Conservation (phyloP, 1,140 invertebrate species). For the Paramacrobiotus metropolitanus region DNA sequence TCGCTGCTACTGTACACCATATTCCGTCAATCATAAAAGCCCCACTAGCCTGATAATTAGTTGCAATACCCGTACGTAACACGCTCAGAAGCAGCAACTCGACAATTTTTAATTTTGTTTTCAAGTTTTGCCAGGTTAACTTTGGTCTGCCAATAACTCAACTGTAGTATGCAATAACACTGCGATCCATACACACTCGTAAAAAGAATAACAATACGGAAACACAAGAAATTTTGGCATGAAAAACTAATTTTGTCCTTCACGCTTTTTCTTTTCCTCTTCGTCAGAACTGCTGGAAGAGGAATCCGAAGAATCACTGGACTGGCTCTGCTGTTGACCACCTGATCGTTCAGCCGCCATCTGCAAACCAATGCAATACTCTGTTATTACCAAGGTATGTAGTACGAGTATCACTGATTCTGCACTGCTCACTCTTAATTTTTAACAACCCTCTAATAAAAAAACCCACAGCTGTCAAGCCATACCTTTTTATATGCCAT, state of each 20-base stretch:
- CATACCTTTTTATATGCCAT: slow-evolving; percentile 96
- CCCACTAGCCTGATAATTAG: too few relatives aligned
- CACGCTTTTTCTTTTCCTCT: not conserved
- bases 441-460: not conserved
- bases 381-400: not conserved
- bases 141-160: too few relatives aligned
- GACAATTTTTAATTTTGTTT: too few relatives aligned
- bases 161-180: too few relatives aligned
- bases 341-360: not conserved
- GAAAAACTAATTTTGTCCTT: not conserved
- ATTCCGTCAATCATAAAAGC: too few relatives aligned
- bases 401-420: not conserved
- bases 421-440: not conserved
- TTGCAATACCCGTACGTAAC: too few relatives aligned
- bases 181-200: too few relatives aligned
- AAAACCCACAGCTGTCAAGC: not conserved
- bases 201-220: too few relatives aligned
- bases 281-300: not conserved
- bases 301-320: not conserved
- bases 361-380: not conserved
- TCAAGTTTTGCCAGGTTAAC: too few relatives aligned
- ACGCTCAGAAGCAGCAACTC: too few relatives aligned
- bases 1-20: too few relatives aligned
- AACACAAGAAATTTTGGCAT: too few relatives aligned
- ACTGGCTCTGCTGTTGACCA: not conserved